These are phyloP conservation scores for Ancistrus triradiatus DNA, from an alignment of 2,113 vertebrate species.

Conservation along the genomic window DNA sequence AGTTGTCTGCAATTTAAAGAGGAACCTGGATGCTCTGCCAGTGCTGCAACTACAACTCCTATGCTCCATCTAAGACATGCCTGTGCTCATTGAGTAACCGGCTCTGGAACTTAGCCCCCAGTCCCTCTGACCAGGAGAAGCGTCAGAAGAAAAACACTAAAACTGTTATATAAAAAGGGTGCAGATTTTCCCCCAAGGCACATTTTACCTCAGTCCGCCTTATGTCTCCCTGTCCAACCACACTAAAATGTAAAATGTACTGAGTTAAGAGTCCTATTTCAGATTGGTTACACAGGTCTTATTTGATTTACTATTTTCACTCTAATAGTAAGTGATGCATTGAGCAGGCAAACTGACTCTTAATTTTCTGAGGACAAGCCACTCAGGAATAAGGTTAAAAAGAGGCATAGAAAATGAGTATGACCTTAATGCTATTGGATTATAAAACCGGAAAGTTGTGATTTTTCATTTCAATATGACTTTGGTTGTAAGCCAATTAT, in stretches of 20 bases:
- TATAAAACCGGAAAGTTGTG: conserved; percentile 36
- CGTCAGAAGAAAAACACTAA: too few relatives aligned
- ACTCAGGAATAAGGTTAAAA: conserved; percentile 26
- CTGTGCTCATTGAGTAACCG: too few relatives aligned
- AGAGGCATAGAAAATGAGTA: conserved; percentile 23
- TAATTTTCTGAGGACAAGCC: conserved; percentile 28
- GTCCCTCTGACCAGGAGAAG: too few relatives aligned
- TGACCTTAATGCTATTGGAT: conserved; percentile 30
- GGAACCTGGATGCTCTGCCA: too few relatives aligned
- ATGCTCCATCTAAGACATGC: too few relatives aligned
- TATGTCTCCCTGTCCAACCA: too few relatives aligned
- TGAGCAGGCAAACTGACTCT: background rate
- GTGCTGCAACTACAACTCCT: too few relatives aligned
- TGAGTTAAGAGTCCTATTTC: background rate
- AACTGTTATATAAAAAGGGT: too few relatives aligned
- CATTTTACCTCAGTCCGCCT: too few relatives aligned
- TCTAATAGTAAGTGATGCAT: background rate
- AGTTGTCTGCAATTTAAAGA: too few relatives aligned
- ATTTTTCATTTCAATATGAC: conserved; percentile 36
- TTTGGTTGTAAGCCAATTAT: conserved; percentile 38
- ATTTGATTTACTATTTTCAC: conserved; percentile 3
- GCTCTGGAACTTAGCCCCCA: too few relatives aligned
- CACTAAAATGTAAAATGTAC: background rate
- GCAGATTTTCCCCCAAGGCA: too few relatives aligned
- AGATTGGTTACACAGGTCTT: background rate